A percentile compares a stretch with the other conserved stretches of the same genome.
phyloP scores from a whole-genome alignment of 2,888 invertebrate species.

The Hyalella azteca region DNA sequence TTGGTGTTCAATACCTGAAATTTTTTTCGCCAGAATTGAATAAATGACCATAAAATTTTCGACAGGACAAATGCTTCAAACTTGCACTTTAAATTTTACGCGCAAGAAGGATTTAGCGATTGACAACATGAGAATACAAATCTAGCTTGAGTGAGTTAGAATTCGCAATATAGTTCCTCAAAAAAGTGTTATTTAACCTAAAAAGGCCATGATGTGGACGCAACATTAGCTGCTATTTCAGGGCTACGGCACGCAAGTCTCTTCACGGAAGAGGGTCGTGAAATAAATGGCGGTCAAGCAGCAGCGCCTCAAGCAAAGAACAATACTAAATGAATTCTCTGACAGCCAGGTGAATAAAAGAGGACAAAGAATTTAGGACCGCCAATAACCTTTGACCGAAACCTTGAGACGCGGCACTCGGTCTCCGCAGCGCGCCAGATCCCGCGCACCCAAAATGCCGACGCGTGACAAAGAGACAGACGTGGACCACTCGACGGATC shows the following conservation, averaged over 20 bases:
- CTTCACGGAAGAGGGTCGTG: slow-evolving; percentile 4
- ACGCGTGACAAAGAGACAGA: not conserved
- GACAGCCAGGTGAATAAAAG: slow-evolving; percentile 12
- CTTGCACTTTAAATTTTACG: no score
- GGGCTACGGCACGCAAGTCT: not conserved
- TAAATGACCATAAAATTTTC: no score
- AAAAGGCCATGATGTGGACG: no score
- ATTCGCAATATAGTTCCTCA: no score
- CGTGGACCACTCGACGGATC: not conserved
- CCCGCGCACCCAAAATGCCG: not conserved
- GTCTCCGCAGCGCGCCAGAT: slow-evolving; percentile 1
- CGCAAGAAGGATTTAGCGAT: no score
- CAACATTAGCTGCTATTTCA: not conserved
- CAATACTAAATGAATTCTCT: not conserved
- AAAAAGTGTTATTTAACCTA: no score
- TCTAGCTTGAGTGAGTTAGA: no score
- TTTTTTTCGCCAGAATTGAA: no score
- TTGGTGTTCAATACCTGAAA: no score
- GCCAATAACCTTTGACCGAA: slow-evolving; percentile 22
- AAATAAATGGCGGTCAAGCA: not conserved
- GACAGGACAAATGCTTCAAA: no score
- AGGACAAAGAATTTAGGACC: slow-evolving; percentile 25
- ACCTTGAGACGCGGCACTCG: slow-evolving; percentile 11
- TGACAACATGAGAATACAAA: no score
- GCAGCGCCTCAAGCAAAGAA: not conserved